Conservation (phyloP, 2,113 vertebrate species). For the Typhlomys cinereus region DNA sequence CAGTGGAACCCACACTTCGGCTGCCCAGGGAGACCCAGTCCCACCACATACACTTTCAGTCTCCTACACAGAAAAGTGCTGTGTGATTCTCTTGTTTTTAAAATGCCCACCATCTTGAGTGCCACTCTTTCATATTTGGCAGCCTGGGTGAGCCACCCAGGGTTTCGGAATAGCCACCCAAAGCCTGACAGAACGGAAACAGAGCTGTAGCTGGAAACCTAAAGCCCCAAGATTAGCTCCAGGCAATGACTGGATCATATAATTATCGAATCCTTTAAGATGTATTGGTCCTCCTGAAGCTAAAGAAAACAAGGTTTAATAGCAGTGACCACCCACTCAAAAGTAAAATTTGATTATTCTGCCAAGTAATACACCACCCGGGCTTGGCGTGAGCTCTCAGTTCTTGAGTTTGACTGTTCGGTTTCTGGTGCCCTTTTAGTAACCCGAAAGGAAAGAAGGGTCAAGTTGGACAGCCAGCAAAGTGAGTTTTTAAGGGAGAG, state of each 20-base stretch:
- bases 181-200: neutral
- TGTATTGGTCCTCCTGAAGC: slow-evolving; percentile 28
- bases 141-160: neutral
- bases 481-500: slow-evolving; percentile 12
- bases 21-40: neutral
- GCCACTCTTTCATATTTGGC: neutral
- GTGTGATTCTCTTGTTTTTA: neutral
- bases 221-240: slow-evolving; percentile 40
- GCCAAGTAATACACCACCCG: slow-evolving; percentile 1
- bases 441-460: slow-evolving; percentile 30
- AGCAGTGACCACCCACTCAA: neutral
- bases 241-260: neutral
- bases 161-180: neutral
- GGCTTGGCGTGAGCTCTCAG: neutral
- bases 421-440: neutral
- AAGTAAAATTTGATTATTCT: slow-evolving; percentile 26
- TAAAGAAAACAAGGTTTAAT: no score
- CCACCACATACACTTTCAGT: neutral
- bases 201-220: neutral
- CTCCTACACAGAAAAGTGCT: neutral
- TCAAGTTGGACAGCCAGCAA: neutral
- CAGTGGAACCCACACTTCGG: neutral
- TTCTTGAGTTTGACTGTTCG: neutral
- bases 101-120: neutral
- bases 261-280: slow-evolving; percentile 44